phyloP scores from a whole-genome alignment of 2,888 invertebrate genomes.

The Ditylenchus weischeri region DNA sequence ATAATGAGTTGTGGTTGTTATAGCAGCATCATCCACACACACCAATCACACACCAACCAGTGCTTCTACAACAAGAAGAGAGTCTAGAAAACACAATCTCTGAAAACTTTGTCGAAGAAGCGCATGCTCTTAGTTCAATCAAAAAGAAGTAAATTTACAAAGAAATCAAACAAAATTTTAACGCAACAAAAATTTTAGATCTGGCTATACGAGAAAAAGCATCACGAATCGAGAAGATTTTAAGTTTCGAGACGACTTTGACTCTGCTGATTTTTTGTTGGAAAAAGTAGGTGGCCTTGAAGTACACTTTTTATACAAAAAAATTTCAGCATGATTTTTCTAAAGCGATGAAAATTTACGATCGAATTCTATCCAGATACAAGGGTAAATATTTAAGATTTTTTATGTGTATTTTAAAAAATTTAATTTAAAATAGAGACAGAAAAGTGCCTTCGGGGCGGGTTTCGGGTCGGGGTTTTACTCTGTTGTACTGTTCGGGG shows the following conservation, averaged over 20 bases:
- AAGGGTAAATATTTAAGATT: neutral
- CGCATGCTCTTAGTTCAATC: neutral
- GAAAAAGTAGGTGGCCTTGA: conserved; percentile 43
- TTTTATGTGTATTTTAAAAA: too few species aligned
- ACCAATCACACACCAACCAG: neutral
- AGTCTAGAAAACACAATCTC: neutral
- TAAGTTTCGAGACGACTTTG: conserved; percentile 45
- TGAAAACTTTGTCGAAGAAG: conserved; percentile 4
- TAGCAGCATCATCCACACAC: neutral
- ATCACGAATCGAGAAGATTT: conserved; percentile 52
- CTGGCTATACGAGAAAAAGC: conserved; percentile 48
- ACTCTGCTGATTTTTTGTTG: conserved; percentile 48
- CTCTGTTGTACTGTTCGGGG: too few species aligned
- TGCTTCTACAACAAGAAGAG: neutral
- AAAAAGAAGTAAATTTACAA: conserved; percentile 27
- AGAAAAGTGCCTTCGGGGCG: too few species aligned
- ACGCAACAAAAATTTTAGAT: conserved; percentile 23
- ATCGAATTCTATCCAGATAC: conserved; percentile 39
- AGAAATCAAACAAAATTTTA: conserved; percentile 10
- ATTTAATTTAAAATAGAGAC: too few species aligned
- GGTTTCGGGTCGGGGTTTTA: too few species aligned
- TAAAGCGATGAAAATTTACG: conserved; percentile 45
- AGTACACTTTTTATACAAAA: neutral
- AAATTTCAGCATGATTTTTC: conserved; percentile 50
- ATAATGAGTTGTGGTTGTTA: too few species aligned